Conservation (phyloP, 2,797 vertebrate genomes). For the Leptodactylus fallax region DNA sequence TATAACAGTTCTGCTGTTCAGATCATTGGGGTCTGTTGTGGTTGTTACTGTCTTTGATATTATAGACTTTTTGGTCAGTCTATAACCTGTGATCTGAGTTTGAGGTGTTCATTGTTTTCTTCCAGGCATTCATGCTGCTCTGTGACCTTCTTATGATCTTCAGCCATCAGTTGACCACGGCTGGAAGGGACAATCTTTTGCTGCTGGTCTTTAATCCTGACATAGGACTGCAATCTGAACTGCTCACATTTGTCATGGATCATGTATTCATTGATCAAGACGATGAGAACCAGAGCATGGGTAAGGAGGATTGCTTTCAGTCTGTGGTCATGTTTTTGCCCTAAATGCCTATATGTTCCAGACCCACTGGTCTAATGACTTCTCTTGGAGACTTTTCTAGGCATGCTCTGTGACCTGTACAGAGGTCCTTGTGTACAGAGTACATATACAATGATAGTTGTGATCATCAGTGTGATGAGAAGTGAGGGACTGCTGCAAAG, state of each 20-base stretch:
- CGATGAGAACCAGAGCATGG: slow-evolving; percentile 99
- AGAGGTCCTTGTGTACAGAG: too few relatives aligned
- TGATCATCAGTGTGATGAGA: too few relatives aligned
- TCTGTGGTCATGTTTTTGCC: too few relatives aligned
- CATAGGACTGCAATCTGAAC: slow-evolving; percentile 91
- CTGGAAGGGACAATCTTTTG: slow-evolving; percentile 91
- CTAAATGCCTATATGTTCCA: too few relatives aligned
- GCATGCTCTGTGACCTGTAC: too few relatives aligned
- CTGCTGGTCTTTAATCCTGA: slow-evolving; percentile 97
- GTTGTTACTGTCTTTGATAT: neutral
- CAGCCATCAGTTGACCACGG: slow-evolving; percentile 93
- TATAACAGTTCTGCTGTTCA: neutral
- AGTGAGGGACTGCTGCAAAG: too few relatives aligned
- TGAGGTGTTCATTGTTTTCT: slow-evolving; percentile 59
- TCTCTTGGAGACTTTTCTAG: too few relatives aligned
- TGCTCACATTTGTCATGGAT: slow-evolving; percentile 97
- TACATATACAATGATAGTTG: too few relatives aligned
- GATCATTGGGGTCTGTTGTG: too few relatives aligned
- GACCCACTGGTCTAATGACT: too few relatives aligned
- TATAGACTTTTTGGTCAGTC: neutral
- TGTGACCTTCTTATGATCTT: slow-evolving; percentile 99
- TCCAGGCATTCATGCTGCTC: slow-evolving; percentile 97
- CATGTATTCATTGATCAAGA: slow-evolving; percentile 99
- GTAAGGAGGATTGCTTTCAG: slow-evolving; percentile 71
- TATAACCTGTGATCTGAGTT: neutral